Conservation (phyloP, 2,888 invertebrate genomes). For the Mesopsocus fuscifrons region DNA sequence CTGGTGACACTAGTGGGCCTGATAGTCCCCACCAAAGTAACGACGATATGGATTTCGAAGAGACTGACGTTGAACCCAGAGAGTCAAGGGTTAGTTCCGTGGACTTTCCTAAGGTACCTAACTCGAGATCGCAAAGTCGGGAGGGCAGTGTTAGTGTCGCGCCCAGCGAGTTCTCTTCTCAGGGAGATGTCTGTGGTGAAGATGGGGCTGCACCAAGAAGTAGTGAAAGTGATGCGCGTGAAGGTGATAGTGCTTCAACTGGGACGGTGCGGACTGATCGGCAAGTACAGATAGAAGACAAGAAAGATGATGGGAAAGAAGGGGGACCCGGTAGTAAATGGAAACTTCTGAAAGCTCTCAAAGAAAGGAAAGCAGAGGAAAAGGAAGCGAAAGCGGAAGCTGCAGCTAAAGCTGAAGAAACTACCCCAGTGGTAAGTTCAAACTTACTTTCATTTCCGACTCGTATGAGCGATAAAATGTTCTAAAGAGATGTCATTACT, state of each 20-base stretch:
- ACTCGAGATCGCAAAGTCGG: conserved; percentile 24
- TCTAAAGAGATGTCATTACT: no score
- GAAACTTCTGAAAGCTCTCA: conserved; percentile 75
- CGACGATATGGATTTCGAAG: conserved; percentile 48
- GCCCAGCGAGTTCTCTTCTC: conserved; percentile 16
- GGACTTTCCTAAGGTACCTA: conserved; percentile 24
- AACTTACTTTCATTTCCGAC: no score
- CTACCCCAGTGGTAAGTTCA: neutral
- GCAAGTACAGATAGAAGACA: conserved; percentile 15
- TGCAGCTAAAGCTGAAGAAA: conserved; percentile 26
- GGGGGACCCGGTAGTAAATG: conserved; percentile 58
- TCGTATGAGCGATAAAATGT: no score
- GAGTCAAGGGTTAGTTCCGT: conserved; percentile 25
- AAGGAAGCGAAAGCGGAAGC: conserved; percentile 48
- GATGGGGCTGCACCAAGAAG: conserved; percentile 11
- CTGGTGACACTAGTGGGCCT: conserved; percentile 76
- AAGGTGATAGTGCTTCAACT: conserved; percentile 5
- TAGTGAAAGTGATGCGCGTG: conserved; percentile 2
- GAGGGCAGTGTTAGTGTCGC: conserved; percentile 27
- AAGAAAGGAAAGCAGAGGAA: conserved; percentile 78
- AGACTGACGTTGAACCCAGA: conserved; percentile 21
- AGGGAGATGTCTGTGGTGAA: conserved; percentile 6
- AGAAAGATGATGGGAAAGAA: conserved; percentile 23
- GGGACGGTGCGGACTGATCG: neutral
- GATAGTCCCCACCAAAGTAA: conserved; percentile 64